phyloP scores from a whole-genome alignment of 2,797 vertebrate genomes.

The Neostethus bicornis region DNA sequence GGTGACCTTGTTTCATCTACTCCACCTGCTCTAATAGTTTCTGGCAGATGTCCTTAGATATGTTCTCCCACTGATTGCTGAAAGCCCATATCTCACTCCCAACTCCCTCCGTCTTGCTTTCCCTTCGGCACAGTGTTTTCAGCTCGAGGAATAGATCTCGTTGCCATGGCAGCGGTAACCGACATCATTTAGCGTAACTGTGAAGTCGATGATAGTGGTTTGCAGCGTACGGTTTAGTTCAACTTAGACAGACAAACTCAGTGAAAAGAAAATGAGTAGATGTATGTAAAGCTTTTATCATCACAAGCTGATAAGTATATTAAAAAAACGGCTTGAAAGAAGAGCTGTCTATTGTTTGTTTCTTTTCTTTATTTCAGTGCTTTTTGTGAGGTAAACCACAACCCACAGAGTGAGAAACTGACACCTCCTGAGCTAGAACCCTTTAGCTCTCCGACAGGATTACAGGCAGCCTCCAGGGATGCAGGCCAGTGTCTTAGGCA shows the following conservation, averaged over 20 bases:
- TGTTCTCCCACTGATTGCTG: slow-evolving; percentile 50
- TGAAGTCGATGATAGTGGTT: slow-evolving; percentile 76
- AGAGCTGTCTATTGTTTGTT: slow-evolving; percentile 77
- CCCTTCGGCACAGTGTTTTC: slow-evolving; percentile 23
- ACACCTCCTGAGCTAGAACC: slow-evolving; percentile 74
- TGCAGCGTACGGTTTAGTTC: no score
- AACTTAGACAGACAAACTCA: no score
- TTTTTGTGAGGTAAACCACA: slow-evolving; percentile 75
- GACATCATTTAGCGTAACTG: slow-evolving; percentile 77
- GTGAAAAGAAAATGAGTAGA: slow-evolving; percentile 22
- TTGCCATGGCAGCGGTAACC: slow-evolving; percentile 85
- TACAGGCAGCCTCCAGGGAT: slow-evolving; percentile 78
- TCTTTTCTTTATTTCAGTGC: slow-evolving; percentile 71
- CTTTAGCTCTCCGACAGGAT: slow-evolving; percentile 79
- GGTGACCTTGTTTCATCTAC: slow-evolving; percentile 72
- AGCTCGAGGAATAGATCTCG: slow-evolving; percentile 67
- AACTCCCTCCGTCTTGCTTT: slow-evolving; percentile 19
- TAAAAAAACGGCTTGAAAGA: slow-evolving; percentile 6
- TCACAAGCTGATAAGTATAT: not conserved
- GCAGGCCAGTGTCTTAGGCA: slow-evolving; percentile 81
- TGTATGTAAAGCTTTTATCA: not conserved
- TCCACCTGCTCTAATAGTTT: slow-evolving; percentile 67
- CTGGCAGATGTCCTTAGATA: slow-evolving; percentile 70
- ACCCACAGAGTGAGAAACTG: slow-evolving; percentile 69
- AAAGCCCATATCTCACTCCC: slow-evolving; percentile 44